These are phyloP conservation scores for Cyprinodon diabolis DNA, from an alignment of 2,797 vertebrate genomes.

Conservation along the genomic window DNA sequence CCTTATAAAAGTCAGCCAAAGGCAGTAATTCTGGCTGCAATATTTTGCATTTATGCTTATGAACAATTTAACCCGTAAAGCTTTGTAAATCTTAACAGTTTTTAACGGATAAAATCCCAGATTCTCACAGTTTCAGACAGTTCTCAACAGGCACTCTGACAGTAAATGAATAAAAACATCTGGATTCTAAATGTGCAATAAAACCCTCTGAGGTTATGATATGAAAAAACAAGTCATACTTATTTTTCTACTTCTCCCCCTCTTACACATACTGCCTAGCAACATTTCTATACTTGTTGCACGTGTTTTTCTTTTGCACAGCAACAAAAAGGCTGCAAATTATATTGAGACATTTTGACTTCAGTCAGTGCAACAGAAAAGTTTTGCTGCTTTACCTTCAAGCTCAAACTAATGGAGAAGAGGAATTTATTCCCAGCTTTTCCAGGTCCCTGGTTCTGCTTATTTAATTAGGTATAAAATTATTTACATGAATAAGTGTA, in stretches of 20 bases:
- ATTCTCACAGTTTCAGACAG: background rate
- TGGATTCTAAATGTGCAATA: background rate
- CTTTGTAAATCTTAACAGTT: background rate
- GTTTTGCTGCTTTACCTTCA: background rate
- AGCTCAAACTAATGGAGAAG: background rate
- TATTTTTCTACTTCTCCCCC: background rate
- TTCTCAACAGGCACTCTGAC: background rate
- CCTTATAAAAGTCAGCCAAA: background rate
- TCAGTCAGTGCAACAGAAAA: background rate
- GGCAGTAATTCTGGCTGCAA: constrained; percentile 8
- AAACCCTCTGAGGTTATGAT: background rate
- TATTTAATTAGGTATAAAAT: background rate
- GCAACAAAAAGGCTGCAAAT: background rate
- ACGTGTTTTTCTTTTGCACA: background rate
- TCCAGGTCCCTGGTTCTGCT: background rate
- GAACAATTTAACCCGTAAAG: background rate
- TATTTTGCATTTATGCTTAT: background rate
- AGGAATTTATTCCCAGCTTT: background rate
- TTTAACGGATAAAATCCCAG: background rate
- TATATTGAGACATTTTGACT: background rate
- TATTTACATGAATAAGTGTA: background rate
- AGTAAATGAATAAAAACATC: background rate
- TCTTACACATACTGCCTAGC: background rate
- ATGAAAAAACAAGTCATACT: background rate
- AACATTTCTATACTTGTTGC: background rate